Evolutionary conservation across 2,113 vertebrate genomes (phyloP), one percentile per base, ranked within the genome.

Genomic region (Ariopsis seemanni): DNA sequence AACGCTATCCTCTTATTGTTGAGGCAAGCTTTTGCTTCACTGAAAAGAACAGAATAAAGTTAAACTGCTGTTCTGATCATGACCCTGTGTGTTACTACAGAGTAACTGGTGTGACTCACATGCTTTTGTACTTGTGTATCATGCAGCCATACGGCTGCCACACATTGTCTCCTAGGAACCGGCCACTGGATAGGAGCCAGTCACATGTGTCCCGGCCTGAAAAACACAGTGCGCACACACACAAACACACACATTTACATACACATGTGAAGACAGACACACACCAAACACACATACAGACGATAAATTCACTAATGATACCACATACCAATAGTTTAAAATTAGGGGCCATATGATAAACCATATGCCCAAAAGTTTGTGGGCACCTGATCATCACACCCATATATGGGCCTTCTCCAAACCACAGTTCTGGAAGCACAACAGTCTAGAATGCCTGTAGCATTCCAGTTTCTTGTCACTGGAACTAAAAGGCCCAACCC

Each of bases 91-190:
- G 17, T 52, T 57, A 11, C 22, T 48, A 60, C 50, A 69, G 60
- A 65, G 10, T 17, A 74, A 72, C n/a, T 78, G 60, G n/a, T 77
- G 89, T 88, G 89, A 86, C 96, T 96, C 93, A 99, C 98, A 89
- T 96, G 88, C 94, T 96, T 96, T 96, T 99, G 92, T 99, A 99
- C 82, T 96, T 99, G 93, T 99, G 98, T 96, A 99, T 97, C 98
- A 99, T 99, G 93, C 98, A 99, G 90, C 98, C 98, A 92, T 99
- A 96, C 57, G 98, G 98, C 88, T 99, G 98, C 98, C 98, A 99
- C 86, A 97, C 97, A 90, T 96, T 96, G 89, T 98, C 97, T 89
- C 98, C 98, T 94, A 99, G 95, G 94, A 97, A 99, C 85, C 97
- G 96, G 90, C 98, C 98, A 90, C 95, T 98, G 91, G 98, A 97